A percentile compares a stretch with the other conserved stretches of the same genome.
phyloP scores from a whole-genome alignment of 2,113 vertebrate species.

The Canis aureus region DNA sequence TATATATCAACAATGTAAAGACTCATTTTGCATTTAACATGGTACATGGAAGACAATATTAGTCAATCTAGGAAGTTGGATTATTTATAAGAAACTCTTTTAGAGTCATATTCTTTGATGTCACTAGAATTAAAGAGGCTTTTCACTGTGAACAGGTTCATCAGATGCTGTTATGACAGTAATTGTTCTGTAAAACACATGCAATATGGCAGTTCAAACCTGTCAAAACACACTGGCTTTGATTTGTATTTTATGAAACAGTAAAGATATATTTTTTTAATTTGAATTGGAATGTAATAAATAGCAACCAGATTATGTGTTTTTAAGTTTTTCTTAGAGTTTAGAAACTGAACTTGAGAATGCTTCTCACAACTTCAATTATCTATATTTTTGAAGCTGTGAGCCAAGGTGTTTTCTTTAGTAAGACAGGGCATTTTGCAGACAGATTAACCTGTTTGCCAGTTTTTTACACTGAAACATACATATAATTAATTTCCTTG shows the following conservation, averaged over 20 bases:
- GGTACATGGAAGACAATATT: neutral
- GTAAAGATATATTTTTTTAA: conserved; percentile 39
- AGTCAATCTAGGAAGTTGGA: conserved; percentile 23
- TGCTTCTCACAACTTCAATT: neutral
- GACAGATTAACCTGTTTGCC: neutral
- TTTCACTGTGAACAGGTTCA: conserved; percentile 23
- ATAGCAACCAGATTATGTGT: neutral
- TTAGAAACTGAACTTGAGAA: conserved; percentile 5
- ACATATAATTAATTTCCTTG: neutral
- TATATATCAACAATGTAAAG: neutral
- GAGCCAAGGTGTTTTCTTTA: conserved; percentile 29
- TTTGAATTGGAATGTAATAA: conserved; percentile 40
- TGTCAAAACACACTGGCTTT: neutral
- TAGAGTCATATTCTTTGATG: neutral
- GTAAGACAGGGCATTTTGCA: neutral
- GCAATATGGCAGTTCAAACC: neutral
- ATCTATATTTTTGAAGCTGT: conserved; percentile 29
- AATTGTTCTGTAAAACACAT: conserved; percentile 6
- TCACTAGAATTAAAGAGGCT: neutral
- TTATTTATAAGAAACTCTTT: conserved; percentile 29
- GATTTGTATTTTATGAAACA: conserved; percentile 37
- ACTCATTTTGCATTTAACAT: conserved; percentile 13
- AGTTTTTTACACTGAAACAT: neutral
- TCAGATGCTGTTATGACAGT: neutral
- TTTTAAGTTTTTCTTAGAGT: neutral